Conservation (phyloP, 2,888 invertebrate genomes). For the Balanococcus diminutus region DNA sequence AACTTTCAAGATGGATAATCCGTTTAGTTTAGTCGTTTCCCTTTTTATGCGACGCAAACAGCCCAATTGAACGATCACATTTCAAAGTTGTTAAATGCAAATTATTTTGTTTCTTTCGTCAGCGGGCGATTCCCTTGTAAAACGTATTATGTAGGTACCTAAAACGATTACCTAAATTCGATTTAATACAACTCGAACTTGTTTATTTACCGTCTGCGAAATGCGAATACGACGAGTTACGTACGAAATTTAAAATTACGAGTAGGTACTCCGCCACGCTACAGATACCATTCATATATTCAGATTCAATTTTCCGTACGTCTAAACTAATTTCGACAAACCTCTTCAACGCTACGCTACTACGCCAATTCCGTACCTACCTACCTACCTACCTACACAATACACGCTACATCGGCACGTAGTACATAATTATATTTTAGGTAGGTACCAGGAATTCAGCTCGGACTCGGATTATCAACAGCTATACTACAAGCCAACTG, state of each 20-base stretch:
- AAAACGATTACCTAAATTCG: background rate
- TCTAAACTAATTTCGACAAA: background rate
- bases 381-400: no score
- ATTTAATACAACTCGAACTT: background rate
- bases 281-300: no score
- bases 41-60: constrained; percentile 33
- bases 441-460: no score
- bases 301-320: background rate
- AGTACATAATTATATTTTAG: no score
- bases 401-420: no score
- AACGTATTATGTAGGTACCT: background rate
- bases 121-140: background rate
- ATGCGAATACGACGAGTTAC: background rate
- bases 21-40: constrained; percentile 29
- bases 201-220: constrained; percentile 15
- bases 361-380: no score
- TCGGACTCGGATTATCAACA: no score
- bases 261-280: no score
- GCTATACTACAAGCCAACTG: no score
- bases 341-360: background rate
- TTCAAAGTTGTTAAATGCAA: constrained; percentile 29
- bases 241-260: background rate
- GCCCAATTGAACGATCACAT: constrained; percentile 25
- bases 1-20: constrained; percentile 37
- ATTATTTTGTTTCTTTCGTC: constrained; percentile 12